Percentiles rank a stretch among this genome's conserved stretches.
Evolutionary conservation across 2,113 vertebrate species (phyloP).

Genomic region (Callaeas wilsoni): DNA sequence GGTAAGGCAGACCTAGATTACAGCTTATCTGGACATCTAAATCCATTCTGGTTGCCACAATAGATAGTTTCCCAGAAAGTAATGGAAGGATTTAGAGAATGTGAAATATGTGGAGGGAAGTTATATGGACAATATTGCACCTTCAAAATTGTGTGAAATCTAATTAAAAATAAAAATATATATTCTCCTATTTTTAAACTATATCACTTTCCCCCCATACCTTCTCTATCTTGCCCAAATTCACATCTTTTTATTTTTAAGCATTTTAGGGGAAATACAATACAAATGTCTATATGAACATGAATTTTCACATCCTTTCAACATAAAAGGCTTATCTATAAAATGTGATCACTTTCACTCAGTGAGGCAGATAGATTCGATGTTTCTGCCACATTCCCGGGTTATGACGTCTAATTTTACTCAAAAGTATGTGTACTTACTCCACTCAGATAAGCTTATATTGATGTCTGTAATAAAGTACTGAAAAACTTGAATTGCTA

Average conservation of each 20-base stretch:
- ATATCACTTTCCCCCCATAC: background rate
- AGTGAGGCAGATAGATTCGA: background rate
- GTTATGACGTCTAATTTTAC: background rate
- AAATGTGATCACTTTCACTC: constrained; percentile 8
- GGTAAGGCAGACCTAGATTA: background rate
- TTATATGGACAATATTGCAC: background rate
- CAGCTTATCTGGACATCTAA: background rate
- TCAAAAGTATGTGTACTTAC: constrained; percentile 5
- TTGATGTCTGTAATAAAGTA: constrained; percentile 34
- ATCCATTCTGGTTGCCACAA: background rate
- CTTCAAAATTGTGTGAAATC: background rate
- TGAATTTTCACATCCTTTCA: background rate
- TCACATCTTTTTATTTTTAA: background rate
- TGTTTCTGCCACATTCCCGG: background rate
- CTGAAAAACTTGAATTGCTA: background rate
- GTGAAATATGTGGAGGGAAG: background rate
- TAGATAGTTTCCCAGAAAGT: background rate
- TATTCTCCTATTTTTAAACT: background rate
- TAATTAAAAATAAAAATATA: background rate
- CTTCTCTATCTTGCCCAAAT: background rate
- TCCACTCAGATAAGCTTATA: constrained; percentile 30
- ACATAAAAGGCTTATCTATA: background rate
- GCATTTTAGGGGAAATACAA: background rate
- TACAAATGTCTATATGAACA: background rate
- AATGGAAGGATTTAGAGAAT: background rate